A percentile compares a stretch with the other conserved stretches of the same genome.
Evolutionary conservation across 2,113 vertebrate species (phyloP).

Genomic region (Oryzias javanicus): DNA sequence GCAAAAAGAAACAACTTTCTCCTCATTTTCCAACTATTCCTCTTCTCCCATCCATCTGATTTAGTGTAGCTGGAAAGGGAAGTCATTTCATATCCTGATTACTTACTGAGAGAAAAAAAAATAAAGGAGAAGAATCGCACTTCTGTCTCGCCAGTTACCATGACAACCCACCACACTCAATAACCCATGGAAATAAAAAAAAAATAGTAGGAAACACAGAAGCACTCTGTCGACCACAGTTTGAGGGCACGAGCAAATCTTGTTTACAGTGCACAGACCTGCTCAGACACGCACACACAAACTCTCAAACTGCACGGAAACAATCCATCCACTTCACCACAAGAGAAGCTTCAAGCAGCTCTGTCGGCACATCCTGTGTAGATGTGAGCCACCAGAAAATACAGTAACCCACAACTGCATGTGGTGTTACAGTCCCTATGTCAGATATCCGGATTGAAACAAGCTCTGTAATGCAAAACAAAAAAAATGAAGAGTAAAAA

Average conservation of each 20-base stretch:
- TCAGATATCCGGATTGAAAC: slow-evolving; percentile 60
- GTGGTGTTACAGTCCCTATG: slow-evolving; percentile 60
- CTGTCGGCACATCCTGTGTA: slow-evolving; percentile 67
- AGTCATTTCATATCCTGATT: slow-evolving; percentile 44
- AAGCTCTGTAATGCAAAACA: slow-evolving; percentile 34
- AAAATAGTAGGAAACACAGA: slow-evolving; percentile 44
- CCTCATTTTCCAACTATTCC: slow-evolving; percentile 16
- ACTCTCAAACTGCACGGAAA: slow-evolving; percentile 54
- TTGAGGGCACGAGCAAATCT: slow-evolving; percentile 61
- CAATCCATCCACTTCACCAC: slow-evolving; percentile 61
- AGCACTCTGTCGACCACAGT: slow-evolving; percentile 54
- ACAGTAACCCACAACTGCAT: slow-evolving; percentile 66
- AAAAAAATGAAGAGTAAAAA: slow-evolving; percentile 25
- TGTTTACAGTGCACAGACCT: slow-evolving; percentile 59
- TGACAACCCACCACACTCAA: slow-evolving; percentile 70
- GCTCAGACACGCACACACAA: slow-evolving; percentile 20
- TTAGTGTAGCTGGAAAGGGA: slow-evolving; percentile 25
- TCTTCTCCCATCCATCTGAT: slow-evolving; percentile 28
- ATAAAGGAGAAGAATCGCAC: slow-evolving; percentile 38
- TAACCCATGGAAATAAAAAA: slow-evolving; percentile 57
- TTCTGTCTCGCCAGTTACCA: slow-evolving; percentile 68
- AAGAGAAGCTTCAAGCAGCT: slow-evolving; percentile 63
- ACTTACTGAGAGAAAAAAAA: slow-evolving; percentile 34
- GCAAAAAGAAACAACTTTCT: slow-evolving; percentile 9
- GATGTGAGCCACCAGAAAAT: slow-evolving; percentile 54